Evolutionary conservation across 1,140 invertebrate species (phyloP).

Genomic region (Daktulosphaira vitifoliae): DNA sequence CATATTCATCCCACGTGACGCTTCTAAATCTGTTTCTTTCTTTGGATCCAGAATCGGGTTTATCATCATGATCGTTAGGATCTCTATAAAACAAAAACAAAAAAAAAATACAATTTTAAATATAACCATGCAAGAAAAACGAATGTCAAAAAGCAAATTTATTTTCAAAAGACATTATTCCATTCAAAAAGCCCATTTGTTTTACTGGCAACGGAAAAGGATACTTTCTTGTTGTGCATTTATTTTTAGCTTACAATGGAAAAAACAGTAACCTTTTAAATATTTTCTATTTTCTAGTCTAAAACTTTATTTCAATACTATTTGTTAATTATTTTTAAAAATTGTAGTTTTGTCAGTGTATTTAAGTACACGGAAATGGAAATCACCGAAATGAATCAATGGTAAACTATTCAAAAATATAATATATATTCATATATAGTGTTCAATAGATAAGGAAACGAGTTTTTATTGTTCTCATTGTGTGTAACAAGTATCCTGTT

Average conservation of each 20-base stretch:
- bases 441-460: too few species aligned
- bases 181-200: constrained; percentile 20
- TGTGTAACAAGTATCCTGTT: too few species aligned
- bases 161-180: constrained; percentile 23
- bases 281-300: not conserved
- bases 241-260: too few species aligned
- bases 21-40: constrained; percentile 74
- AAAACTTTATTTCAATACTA: too few species aligned
- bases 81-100: constrained; percentile 53
- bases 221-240: constrained; percentile 5
- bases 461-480: too few species aligned
- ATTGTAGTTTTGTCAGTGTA: too few species aligned
- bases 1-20: constrained; percentile 82
- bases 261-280: too few species aligned
- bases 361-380: too few species aligned
- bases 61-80: constrained; percentile 73
- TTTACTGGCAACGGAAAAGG: constrained; percentile 25
- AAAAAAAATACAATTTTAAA: constrained; percentile 34
- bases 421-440: too few species aligned
- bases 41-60: constrained; percentile 63
- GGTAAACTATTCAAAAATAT: too few species aligned
- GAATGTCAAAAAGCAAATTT: constrained; percentile 24
- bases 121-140: constrained; percentile 22
- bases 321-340: too few species aligned
- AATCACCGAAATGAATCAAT: too few species aligned